Conservation (phyloP, 1,140 invertebrate species). For the Eciton burchellii region DNA sequence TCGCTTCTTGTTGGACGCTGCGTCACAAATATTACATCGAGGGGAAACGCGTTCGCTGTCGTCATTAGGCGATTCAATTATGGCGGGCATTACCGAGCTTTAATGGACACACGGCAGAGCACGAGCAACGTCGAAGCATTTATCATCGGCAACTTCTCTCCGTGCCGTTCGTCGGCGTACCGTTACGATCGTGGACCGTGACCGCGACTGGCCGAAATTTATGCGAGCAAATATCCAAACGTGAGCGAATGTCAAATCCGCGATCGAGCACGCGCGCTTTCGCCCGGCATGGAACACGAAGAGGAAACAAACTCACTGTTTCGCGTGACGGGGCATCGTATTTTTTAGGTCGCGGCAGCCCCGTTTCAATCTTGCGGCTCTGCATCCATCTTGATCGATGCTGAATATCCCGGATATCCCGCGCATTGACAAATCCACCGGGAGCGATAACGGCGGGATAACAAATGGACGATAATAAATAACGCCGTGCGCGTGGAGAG, state of each 20-base stretch:
- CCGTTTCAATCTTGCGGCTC: slow-evolving; percentile 20
- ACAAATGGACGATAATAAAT: neutral
- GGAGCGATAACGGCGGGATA: neutral
- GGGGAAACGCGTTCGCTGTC: neutral
- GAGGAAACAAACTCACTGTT: slow-evolving; percentile 45
- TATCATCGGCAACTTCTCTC: slow-evolving; percentile 46
- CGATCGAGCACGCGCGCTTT: slow-evolving; percentile 38
- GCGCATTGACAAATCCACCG: neutral
- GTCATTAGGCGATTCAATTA: neutral
- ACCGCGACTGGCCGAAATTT: slow-evolving; percentile 60
- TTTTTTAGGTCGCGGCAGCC: slow-evolving; percentile 14
- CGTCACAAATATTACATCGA: no score
- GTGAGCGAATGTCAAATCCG: slow-evolving; percentile 37
- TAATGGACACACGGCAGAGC: slow-evolving; percentile 20
- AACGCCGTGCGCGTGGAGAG: neutral
- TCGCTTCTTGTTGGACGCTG: neutral
- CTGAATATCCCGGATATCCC: neutral
- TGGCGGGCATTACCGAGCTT: neutral
- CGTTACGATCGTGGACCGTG: slow-evolving; percentile 35
- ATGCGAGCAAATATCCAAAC: slow-evolving; percentile 64
- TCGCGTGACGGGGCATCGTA: neutral
- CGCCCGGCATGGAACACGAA: slow-evolving; percentile 26
- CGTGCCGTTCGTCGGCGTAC: slow-evolving; percentile 56
- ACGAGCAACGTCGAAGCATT: slow-evolving; percentile 33
- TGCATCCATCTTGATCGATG: slow-evolving; percentile 20